phyloP scores from a whole-genome alignment of 2,797 vertebrate species.

The Microtus agrestis region DNA sequence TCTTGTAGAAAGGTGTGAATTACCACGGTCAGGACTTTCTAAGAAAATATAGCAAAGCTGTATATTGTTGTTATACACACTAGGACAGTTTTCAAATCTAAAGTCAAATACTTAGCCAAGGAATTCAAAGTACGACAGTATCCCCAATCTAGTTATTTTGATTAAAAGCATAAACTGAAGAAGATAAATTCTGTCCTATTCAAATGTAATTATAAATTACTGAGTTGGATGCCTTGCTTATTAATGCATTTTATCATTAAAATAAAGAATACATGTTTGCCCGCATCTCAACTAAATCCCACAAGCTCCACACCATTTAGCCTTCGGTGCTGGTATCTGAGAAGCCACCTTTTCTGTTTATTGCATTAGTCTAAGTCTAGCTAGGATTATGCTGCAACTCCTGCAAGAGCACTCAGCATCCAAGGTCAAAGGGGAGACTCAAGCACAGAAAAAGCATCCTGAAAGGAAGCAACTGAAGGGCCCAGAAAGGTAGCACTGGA shows the following conservation, averaged over 20 bases:
- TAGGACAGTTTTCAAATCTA: constrained; percentile 31
- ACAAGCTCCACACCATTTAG: background rate
- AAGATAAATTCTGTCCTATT: constrained; percentile 62
- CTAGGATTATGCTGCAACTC: background rate
- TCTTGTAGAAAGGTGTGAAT: constrained; percentile 31
- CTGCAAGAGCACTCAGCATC: background rate
- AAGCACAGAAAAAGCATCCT: background rate
- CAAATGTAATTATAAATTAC: constrained; percentile 59
- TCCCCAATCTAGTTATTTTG: constrained; percentile 45
- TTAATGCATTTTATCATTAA: constrained; percentile 64
- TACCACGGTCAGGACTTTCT: constrained; percentile 12
- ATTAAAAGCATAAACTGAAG: constrained; percentile 74
- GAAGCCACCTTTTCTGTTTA: background rate
- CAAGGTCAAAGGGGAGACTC: background rate
- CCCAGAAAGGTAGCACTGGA: background rate
- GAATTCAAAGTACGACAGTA: constrained; percentile 38
- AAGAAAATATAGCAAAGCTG: constrained; percentile 27
- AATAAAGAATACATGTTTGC: background rate
- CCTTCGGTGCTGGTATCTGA: background rate
- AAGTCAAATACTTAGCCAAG: constrained; percentile 59
- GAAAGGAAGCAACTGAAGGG: background rate
- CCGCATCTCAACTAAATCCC: background rate
- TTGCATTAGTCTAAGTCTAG: background rate
- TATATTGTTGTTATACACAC: background rate
- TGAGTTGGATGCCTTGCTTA: constrained; percentile 40